These are phyloP conservation scores for Chrysopilus asiliformis DNA, from an alignment of 2,888 invertebrate genomes.

Conservation along the genomic window DNA sequence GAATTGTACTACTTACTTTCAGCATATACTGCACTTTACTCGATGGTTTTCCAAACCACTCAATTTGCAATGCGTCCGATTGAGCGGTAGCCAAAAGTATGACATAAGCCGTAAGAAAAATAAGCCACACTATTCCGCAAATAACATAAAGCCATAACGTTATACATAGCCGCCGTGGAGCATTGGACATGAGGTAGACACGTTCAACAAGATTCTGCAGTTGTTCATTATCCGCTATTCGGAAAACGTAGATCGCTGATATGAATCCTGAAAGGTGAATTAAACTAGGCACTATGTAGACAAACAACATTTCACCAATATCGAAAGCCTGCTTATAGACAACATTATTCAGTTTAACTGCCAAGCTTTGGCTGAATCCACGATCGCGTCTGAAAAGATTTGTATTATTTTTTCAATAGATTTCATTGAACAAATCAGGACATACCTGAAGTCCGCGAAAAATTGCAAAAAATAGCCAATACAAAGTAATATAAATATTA, in stretches of 20 bases:
- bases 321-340: conserved; percentile 37
- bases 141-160: conserved; percentile 61
- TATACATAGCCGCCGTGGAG: conserved; percentile 54
- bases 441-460: conserved; percentile 62
- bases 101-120: conserved; percentile 50
- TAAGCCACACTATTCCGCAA: conserved; percentile 55
- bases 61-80: conserved; percentile 7
- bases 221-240: conserved; percentile 68
- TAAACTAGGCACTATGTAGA: conserved; percentile 57
- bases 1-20: conserved; percentile 7
- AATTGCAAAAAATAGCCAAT: conserved; percentile 65
- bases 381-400: conserved; percentile 24
- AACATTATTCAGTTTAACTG: neutral
- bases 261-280: conserved; percentile 60
- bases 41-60: conserved; percentile 7
- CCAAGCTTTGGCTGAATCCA: conserved; percentile 21
- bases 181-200: conserved; percentile 58
- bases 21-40: conserved; percentile 5
- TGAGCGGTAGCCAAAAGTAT: conserved; percentile 24
- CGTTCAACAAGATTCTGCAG: conserved; percentile 71
- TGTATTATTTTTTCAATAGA: neutral
- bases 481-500: conserved; percentile 52
- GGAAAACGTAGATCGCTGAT: conserved; percentile 58
- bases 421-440: neutral
- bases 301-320: conserved; percentile 56